These are phyloP conservation scores for Thaumetopoea pityocampa DNA, from an alignment of 1,140 invertebrate genomes.

Conservation along the genomic window DNA sequence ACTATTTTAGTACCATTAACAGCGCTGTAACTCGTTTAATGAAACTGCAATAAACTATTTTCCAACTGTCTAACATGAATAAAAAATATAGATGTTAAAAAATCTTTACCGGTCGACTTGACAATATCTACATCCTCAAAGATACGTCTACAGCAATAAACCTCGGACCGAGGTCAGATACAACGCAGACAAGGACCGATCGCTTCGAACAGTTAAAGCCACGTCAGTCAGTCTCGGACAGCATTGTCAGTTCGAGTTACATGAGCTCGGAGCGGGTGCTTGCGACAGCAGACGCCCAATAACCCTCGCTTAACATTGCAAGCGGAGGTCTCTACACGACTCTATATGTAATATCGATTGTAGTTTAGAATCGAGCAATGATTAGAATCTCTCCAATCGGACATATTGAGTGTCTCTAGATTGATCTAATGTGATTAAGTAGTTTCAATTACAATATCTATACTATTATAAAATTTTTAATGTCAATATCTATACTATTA, in stretches of 20 bases:
- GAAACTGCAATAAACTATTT: no score
- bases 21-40: no score
- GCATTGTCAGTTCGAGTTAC: conserved; percentile 63
- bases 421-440: conserved; percentile 8
- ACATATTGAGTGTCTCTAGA: conserved; percentile 6
- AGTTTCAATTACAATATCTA: no score
- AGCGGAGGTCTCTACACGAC: conserved; percentile 34
- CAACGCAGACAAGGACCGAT: conserved; percentile 28
- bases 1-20: no score
- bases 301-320: conserved; percentile 46
- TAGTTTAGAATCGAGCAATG: no score
- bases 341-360: conserved; percentile 28
- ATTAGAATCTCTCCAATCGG: conserved; percentile 17
- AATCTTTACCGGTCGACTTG: no score
- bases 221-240: conserved; percentile 58
- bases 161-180: conserved; percentile 1
- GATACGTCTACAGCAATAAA: no score
- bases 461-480: no score
- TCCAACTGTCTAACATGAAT: no score
- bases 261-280: conserved; percentile 27
- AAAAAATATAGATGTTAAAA: no score
- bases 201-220: conserved; percentile 39
- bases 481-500: no score
- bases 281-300: conserved; percentile 44
- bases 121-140: no score